Evolutionary conservation across 2,113 vertebrate genomes (phyloP), one percentile per base, ranked within the genome.

Genomic region (Anhinga anhinga): DNA sequence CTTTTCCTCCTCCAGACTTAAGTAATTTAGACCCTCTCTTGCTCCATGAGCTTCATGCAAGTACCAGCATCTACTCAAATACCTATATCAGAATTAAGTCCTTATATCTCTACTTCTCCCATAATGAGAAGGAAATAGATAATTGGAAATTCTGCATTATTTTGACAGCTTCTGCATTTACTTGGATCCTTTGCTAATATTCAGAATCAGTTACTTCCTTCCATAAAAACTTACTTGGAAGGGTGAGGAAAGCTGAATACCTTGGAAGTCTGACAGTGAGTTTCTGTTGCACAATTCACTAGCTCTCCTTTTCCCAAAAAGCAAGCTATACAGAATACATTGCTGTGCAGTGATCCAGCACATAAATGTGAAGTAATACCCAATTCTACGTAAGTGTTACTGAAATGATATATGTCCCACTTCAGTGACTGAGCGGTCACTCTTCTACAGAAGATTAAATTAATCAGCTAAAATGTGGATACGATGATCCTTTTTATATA

Each of bases 321-420:
- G 42, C 58, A 85, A 92, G 81, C 58, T 36, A 29, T 36, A 80
- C 67, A 79, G 81, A 92, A 88, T 70, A 67, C 21, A 73, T 15
- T 69, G 50, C 83, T 95, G 86, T 66, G 42, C 86, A 96, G 61
- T 78, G 89, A 93, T 67, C 93, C 86, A 86, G 76, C 59, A 95
- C 71, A 88, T 27, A 86, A 86, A 61, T n/a, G 32, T 63, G 69
- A 88, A 88, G 49, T 59, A 66, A 45, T 56, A 70, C 11, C 38
- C 36, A 80, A 45, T 81, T 77, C 49, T 73, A 29, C 55, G 62
- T 83, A 86, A 86, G 85, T 3, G 3, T 87, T 95, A 81, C 50
- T 88, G 88, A 74, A 92, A 90, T 73, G 19, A 88, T 85, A 0
- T 20, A 71, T 58, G 38, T 82, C 80, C 30, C 74, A 42, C 50